phyloP scores from a whole-genome alignment of 2,888 invertebrate genomes.

The Erpobdella octoculata region DNA sequence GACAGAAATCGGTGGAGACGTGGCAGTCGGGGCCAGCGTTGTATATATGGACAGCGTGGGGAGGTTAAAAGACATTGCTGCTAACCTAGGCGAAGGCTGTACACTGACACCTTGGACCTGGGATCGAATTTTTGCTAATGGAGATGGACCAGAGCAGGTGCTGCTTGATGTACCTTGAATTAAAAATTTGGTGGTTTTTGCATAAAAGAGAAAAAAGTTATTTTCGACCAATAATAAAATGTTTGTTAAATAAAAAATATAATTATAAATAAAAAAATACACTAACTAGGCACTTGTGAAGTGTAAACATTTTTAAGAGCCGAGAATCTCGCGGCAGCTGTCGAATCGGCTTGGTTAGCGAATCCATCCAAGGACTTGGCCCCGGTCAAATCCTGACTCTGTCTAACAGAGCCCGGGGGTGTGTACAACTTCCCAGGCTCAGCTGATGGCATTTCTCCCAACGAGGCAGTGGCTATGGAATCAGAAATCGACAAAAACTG shows the following conservation, averaged over 20 bases:
- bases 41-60: slow-evolving; percentile 21
- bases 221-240: background rate
- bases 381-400: background rate
- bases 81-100: slow-evolving; percentile 6
- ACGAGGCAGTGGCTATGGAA: background rate
- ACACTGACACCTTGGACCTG: background rate
- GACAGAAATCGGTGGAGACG: background rate
- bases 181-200: background rate
- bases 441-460: background rate
- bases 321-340: background rate
- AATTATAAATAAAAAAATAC: background rate
- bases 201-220: background rate
- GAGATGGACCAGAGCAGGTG: background rate
- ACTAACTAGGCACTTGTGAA: background rate
- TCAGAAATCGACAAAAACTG: background rate
- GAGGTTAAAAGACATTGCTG: slow-evolving; percentile 7
- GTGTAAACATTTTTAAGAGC: background rate
- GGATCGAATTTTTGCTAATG: background rate
- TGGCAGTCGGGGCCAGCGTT: background rate
- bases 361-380: background rate
- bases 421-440: background rate
- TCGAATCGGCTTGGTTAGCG: background rate
- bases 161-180: background rate
- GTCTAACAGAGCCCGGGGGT: background rate
- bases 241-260: no score